These are phyloP conservation scores for Polyodon spathula DNA, from an alignment of 2,113 vertebrate species.

Conservation along the genomic window DNA sequence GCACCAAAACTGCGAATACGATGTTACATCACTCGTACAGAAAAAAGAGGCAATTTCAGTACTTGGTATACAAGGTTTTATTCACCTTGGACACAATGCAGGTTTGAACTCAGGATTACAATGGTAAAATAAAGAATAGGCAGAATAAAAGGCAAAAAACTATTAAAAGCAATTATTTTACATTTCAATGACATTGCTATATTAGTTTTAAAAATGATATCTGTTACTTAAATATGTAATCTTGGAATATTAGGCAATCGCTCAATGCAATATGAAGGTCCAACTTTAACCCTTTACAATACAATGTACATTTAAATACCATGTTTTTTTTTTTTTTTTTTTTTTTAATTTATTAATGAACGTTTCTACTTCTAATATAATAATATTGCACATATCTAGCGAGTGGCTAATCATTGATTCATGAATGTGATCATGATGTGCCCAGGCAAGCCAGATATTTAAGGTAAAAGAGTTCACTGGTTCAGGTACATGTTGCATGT, in stretches of 20 bases:
- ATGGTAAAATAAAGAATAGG: slow-evolving; percentile 41
- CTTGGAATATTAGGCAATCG: slow-evolving; percentile 60
- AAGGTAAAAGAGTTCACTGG: slow-evolving; percentile 25
- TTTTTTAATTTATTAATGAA: no score
- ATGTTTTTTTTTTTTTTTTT: slow-evolving; percentile 31
- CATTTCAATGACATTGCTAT: slow-evolving; percentile 66
- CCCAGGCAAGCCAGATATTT: slow-evolving; percentile 43
- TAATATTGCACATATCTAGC: slow-evolving; percentile 82
- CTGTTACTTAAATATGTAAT: slow-evolving; percentile 75
- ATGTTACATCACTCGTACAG: slow-evolving; percentile 59
- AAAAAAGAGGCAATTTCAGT: slow-evolving; percentile 51
- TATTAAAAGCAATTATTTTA: slow-evolving; percentile 46
- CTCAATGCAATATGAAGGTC: slow-evolving; percentile 63
- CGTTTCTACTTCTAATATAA: slow-evolving; percentile 43
- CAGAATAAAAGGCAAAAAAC: slow-evolving; percentile 50
- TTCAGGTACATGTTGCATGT: no score
- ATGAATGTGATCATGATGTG: slow-evolving; percentile 36
- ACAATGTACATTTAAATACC: slow-evolving; percentile 51
- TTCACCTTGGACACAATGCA: slow-evolving; percentile 55
- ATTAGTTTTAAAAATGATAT: slow-evolving; percentile 57
- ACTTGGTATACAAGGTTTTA: slow-evolving; percentile 58
- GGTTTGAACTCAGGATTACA: slow-evolving; percentile 51
- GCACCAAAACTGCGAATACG: slow-evolving; percentile 69
- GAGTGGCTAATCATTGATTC: slow-evolving; percentile 48
- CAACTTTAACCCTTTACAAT: slow-evolving; percentile 61